phyloP scores from a whole-genome alignment of 2,888 invertebrate genomes.

The Balanococcus diminutus region DNA sequence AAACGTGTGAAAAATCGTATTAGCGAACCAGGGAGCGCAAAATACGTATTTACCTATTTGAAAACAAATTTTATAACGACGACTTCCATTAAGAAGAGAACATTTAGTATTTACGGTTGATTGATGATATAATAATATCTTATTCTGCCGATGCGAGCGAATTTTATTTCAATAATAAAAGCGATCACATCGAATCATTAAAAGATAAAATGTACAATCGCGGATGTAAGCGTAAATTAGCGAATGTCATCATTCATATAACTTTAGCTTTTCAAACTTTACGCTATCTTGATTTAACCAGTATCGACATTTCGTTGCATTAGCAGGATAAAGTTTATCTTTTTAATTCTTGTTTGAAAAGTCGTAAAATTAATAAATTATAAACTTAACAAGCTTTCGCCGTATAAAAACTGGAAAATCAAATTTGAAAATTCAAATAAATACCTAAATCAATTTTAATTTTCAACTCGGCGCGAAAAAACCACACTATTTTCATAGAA shows the following conservation, averaged over 20 bases:
- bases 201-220: neutral
- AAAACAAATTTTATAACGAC: neutral
- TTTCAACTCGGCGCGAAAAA: neutral
- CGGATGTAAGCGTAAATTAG: neutral
- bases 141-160: neutral
- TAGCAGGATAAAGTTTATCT: neutral
- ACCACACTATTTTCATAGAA: neutral
- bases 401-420: neutral
- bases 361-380: neutral
- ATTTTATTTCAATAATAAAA: neutral
- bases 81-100: neutral
- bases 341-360: neutral
- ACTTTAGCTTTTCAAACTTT: neutral
- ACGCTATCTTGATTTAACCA: neutral
- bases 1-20: neutral
- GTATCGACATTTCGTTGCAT: neutral
- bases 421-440: neutral
- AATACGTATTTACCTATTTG: neutral
- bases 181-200: slow-evolving; percentile 1
- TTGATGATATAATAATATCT: neutral
- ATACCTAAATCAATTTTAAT: too few species aligned
- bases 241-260: neutral
- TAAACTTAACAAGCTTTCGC: neutral
- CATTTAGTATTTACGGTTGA: neutral
- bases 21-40: neutral